Conservation (phyloP, 1,140 invertebrate species). For the roundworm (Caenorhabditis elegans) region WBcel235 BX284606.5:3340001-3340500, state of each 20-base stretch:
- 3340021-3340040: neutral
- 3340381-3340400: slow-evolving; percentile 17
- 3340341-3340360: neutral
- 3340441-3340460: no score
- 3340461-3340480: no score
- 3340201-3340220: neutral
- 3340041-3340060: neutral
- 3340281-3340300: neutral
- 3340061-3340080: slow-evolving; percentile 24
- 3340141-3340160: neutral
- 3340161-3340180: neutral
- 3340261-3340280: slow-evolving; percentile 30
- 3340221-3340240: neutral
- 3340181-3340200: slow-evolving; percentile 11
- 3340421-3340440: neutral
- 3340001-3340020: slow-evolving; percentile 7
- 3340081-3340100: neutral
- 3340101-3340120: slow-evolving; percentile 8
- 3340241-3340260: slow-evolving; percentile 37
- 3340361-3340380: neutral
- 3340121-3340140: neutral
- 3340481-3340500: no score
- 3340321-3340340: slow-evolving; percentile 24
- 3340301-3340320: neutral
- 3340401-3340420: neutral